Conservation (phyloP, 2,888 invertebrate species). For the Megalurothrips usitatus region DNA sequence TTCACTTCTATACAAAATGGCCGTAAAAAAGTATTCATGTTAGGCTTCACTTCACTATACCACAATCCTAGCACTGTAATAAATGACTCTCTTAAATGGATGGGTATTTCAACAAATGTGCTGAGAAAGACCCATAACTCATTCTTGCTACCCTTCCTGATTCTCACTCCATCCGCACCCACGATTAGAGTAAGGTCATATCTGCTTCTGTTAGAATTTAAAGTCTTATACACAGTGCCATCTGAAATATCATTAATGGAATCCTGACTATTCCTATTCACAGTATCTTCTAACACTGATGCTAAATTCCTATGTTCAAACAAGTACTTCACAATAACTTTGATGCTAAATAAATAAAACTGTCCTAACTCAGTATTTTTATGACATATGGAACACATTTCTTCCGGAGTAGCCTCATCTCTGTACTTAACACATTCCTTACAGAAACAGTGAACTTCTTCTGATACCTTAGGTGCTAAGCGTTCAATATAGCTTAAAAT, state of each 20-base stretch:
- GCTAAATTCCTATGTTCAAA: not conserved
- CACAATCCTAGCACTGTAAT: not conserved
- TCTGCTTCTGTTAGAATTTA: not conserved
- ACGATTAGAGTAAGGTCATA: not conserved
- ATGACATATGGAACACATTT: not conserved
- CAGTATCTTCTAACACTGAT: not conserved
- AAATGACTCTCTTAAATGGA: not conserved
- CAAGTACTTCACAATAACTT: not conserved
- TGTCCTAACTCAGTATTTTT: not conserved
- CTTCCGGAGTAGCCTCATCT: not conserved
- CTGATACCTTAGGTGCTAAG: not conserved
- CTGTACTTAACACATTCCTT: not conserved
- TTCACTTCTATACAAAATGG: not conserved
- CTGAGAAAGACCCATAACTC: not conserved
- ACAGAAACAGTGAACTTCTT: not conserved
- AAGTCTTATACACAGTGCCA: not conserved
- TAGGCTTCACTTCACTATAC: not conserved
- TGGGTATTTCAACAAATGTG: not conserved
- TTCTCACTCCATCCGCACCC: not conserved
- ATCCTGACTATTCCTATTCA: not conserved
- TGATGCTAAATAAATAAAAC: not conserved
- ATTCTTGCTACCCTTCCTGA: not conserved
- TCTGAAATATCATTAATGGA: not conserved
- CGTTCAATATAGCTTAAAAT: not conserved
- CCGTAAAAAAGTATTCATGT: not conserved